phyloP scores from a whole-genome alignment of 2,797 vertebrate genomes.

The Danio aesculapii region DNA sequence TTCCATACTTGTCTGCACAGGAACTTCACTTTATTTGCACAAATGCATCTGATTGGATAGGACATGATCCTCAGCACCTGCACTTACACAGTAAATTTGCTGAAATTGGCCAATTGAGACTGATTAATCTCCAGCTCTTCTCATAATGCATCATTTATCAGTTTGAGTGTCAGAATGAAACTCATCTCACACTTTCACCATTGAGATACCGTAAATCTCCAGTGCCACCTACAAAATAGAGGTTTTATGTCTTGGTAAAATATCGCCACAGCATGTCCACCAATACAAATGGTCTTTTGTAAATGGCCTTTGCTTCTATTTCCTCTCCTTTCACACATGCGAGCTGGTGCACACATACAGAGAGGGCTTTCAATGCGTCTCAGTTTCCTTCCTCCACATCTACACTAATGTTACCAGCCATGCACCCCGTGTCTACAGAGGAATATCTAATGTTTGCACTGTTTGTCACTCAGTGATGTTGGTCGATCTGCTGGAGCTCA shows the following conservation, averaged over 20 bases:
- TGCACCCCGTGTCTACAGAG: constrained; percentile 26
- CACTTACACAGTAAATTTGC: not conserved
- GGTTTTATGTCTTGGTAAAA: constrained; percentile 24
- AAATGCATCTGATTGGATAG: not conserved
- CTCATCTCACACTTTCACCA: constrained; percentile 9
- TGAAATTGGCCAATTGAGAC: not conserved
- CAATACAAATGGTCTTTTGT: constrained; percentile 36
- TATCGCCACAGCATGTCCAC: not conserved
- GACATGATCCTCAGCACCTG: not conserved
- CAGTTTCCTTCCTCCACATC: constrained; percentile 30
- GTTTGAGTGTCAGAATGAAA: not conserved
- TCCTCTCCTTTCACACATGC: not conserved
- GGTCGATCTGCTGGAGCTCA: constrained; percentile 26
- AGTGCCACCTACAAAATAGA: constrained; percentile 13
- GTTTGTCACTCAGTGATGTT: constrained; percentile 16
- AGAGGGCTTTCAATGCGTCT: constrained; percentile 32
- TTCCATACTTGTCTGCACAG: not conserved
- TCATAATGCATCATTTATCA: not conserved
- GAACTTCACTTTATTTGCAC: not conserved
- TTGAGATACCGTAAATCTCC: not conserved
- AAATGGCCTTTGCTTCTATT: constrained; percentile 9
- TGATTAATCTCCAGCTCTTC: not conserved
- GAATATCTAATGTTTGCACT: constrained; percentile 38
- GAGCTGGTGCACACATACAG: not conserved
- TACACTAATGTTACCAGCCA: constrained; percentile 37